Evolutionary conservation across 2,113 vertebrate genomes (phyloP), one percentile per base, ranked within the genome.

Genomic region (Eudorcas thomsonii): DNA sequence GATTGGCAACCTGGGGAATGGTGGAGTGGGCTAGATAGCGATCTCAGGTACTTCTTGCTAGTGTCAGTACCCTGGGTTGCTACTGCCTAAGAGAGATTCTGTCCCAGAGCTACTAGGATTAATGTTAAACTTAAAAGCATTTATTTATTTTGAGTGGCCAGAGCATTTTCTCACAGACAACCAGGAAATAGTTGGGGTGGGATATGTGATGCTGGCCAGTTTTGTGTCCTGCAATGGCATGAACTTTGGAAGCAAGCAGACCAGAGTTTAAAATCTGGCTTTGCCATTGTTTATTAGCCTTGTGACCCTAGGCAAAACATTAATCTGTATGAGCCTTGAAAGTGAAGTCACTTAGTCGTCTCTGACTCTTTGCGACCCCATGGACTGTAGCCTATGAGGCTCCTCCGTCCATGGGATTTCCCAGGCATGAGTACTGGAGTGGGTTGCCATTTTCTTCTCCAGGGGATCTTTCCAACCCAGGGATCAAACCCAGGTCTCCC

Each of bases 261-360:
- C 43, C 54, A 92, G 91, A 90, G 57, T 96, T 94, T 89, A 71
- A 95, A 89, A 97, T 74, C 39, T 96, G 67, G 23, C 43, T 82
- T 91, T 95, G 88, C 19, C 82, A 9, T 91, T 93, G 25, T 62
- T 96, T 85, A 54, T 80, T 96, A 89, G 88, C 30, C 26, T 91
- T 28, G 54, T 96, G 59, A 85, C n/a, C 74, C 25, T 88, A n/a
- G 85, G 77, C 89, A 96, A 97, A 94, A 92, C 36, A 64, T 96
- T 95, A 87, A 92, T 90, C 25, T 94, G 21, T 94, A 6, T 78
- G 64, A 92, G 64, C 33, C 77, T 81, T 88, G 60, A 16, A 62
- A 62, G 28, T 62, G 12, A 33, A 62, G 60, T 62, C 60, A 62
- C 30, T 62, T 15, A 62, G 30, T 62, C 60, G 30, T 62, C 28